Evolutionary conservation across 2,888 invertebrate species (phyloP).

Genomic region (Oscheius myriophilus): DNA sequence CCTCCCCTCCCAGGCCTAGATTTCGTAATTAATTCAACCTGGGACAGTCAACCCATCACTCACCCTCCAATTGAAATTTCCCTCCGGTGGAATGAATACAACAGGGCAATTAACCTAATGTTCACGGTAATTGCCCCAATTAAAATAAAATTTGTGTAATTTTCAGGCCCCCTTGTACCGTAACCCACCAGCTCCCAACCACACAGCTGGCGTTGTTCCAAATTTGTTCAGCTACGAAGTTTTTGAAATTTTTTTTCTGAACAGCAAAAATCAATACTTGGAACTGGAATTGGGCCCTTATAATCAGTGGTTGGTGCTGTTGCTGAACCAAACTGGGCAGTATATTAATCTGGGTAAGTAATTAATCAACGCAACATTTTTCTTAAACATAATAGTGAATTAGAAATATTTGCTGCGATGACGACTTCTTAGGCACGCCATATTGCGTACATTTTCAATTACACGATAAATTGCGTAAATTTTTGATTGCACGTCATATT

Average conservation of each 20-base stretch:
- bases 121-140: background rate
- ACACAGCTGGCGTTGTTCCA: conserved; percentile 11
- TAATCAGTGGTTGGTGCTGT: conserved; percentile 14
- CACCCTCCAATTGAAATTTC: conserved; percentile 10
- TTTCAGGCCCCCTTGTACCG: conserved; percentile 7
- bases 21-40: conserved; percentile 8
- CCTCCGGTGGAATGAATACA: conserved; percentile 16
- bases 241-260: conserved; percentile 9
- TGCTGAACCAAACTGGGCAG: background rate
- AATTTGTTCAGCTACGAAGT: conserved; percentile 16
- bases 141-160: background rate
- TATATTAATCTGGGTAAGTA: conserved; percentile 6
- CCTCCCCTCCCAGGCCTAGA: conserved; percentile 2
- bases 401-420: too few species aligned
- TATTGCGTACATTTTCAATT: too few species aligned
- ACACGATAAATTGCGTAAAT: too few species aligned
- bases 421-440: too few species aligned
- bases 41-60: conserved; percentile 10
- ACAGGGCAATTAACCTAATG: conserved; percentile 10
- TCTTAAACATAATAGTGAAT: too few species aligned
- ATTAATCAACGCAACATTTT: too few species aligned
- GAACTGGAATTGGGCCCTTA: conserved; percentile 21
- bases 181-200: conserved; percentile 21
- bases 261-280: conserved; percentile 15
- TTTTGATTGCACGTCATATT: too few species aligned